These are phyloP conservation scores for Cerastoderma edule DNA, from an alignment of 2,888 invertebrate genomes.

Conservation along the genomic window DNA sequence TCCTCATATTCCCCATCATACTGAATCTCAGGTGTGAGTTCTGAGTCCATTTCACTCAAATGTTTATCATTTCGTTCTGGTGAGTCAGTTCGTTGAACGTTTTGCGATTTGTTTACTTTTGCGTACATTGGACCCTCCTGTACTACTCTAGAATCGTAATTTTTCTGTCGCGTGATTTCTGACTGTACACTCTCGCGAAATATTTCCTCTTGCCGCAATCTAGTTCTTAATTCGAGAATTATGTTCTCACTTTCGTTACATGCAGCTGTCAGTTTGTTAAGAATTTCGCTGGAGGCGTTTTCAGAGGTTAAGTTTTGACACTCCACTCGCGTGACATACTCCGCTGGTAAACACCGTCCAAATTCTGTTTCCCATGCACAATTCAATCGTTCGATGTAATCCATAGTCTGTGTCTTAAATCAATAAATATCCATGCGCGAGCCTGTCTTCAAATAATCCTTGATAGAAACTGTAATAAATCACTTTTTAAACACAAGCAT, in stretches of 20 bases:
- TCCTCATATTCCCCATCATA: slow-evolving; percentile 39
- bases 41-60: slow-evolving; percentile 17
- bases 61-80: slow-evolving; percentile 20
- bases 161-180: slow-evolving; percentile 24
- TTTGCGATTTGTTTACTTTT: slow-evolving; percentile 52
- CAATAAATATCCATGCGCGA: neutral
- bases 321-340: slow-evolving; percentile 52
- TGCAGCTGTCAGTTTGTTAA: slow-evolving; percentile 33
- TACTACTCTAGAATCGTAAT: neutral
- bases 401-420: slow-evolving; percentile 27
- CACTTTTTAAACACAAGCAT: neutral
- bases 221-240: slow-evolving; percentile 34
- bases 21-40: slow-evolving; percentile 16
- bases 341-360: slow-evolving; percentile 41
- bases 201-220: slow-evolving; percentile 48
- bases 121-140: slow-evolving; percentile 44
- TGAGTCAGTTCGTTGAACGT: slow-evolving; percentile 38
- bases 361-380: slow-evolving; percentile 40
- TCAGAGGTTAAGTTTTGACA: slow-evolving; percentile 36
- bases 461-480: neutral
- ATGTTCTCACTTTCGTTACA: slow-evolving; percentile 27
- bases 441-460: neutral
- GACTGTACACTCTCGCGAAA: slow-evolving; percentile 29
- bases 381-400: slow-evolving; percentile 30
- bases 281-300: slow-evolving; percentile 31